Conservation (phyloP, 2,797 vertebrate species). For the Cyprinodon diabolis region DNA sequence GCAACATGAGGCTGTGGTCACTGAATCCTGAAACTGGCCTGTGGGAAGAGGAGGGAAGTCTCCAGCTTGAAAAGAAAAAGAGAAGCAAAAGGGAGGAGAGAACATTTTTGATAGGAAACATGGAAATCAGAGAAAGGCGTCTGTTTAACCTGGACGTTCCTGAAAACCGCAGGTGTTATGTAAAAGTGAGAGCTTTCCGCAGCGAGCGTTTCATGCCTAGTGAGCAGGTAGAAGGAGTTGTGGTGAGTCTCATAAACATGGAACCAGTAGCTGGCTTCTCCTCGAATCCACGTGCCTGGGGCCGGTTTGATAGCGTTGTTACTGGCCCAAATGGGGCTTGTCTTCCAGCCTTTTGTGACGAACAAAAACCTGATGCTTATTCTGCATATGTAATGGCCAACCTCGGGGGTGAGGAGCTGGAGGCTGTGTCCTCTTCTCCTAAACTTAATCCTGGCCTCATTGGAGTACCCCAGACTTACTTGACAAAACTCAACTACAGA, state of each 20-base stretch:
- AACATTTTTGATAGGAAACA: conserved; percentile 96
- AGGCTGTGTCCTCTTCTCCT: conserved; percentile 90
- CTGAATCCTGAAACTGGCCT: conserved; percentile 94
- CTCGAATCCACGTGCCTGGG: conserved; percentile 95
- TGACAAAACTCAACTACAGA: conserved; percentile 92
- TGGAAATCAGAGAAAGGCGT: conserved; percentile 96
- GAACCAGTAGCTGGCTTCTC: conserved; percentile 92
- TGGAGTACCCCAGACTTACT: conserved; percentile 92
- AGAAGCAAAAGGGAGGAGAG: conserved; percentile 92
- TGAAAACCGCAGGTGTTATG: conserved; percentile 92
- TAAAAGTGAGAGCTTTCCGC: conserved; percentile 93
- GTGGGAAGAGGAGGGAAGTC: conserved; percentile 95
- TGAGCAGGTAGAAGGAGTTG: conserved; percentile 93
- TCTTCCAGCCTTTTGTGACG: conserved; percentile 95
- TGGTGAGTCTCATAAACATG: conserved; percentile 92
- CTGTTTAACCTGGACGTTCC: conserved; percentile 98
- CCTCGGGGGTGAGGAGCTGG: conserved; percentile 93
- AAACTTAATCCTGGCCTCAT: conserved; percentile 90
- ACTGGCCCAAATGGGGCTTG: conserved; percentile 93
- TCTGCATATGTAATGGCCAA: conserved; percentile 92
- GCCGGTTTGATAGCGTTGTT: conserved; percentile 93
- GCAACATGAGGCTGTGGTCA: conserved; percentile 97
- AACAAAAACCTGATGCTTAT: conserved; percentile 90
- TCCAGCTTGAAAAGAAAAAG: conserved; percentile 84
- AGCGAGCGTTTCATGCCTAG: conserved; percentile 93